Base-by-base conservation (phyloP, 2,888 invertebrate species). In the Tromatobia lineatoria region DNA sequence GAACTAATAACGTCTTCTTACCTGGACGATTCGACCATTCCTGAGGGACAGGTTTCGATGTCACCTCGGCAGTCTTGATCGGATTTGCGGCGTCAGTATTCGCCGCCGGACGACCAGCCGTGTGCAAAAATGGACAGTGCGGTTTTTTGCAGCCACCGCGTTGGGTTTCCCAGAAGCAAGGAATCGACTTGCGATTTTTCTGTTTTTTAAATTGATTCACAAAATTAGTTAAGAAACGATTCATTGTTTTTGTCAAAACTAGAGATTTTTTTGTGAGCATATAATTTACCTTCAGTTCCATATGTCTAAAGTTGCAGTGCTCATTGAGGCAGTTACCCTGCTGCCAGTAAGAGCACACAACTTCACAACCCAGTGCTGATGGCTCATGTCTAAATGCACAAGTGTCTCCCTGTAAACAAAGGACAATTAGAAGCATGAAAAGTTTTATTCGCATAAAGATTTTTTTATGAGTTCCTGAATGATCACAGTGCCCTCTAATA, bases 121-220 rank as follows among this genome's bases (percentile, higher is more conserved):
- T 95, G 93, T 98, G 98, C 94, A 96, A 95, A 93, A 98, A 98
- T 0, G 97, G 96, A 94, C 98, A 98, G 93, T 97, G 97, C 79
- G 96, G 96, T 94, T 98, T 98, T 88, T 96, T 95, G 93, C 98
- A 98, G 1, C 98, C 98, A 11, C 96, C 95, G 0, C 97, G 97
- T 94, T 98, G 97, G 87, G 95, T 96, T 94, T 98, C 98, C 97
- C 97, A 98, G 93, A 97, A 98, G 94, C 98, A 98, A 1, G 97
- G 97, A 91, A 97, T 97, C 87, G 95, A 95, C 94, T 96, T 96
- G 87, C 97, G 96, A 93, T 97, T 97, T 96, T 97, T 97, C 97
- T 97, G 94, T n/a, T 18, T 66, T 29, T 69, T 42, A 52, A 54
- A 15, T 42, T 3, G 11, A 18, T 20, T 18, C 2, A 25, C 10